Evolutionary conservation across 2,797 vertebrate species (phyloP).

Genomic region (Lagorchestes hirsutus): DNA sequence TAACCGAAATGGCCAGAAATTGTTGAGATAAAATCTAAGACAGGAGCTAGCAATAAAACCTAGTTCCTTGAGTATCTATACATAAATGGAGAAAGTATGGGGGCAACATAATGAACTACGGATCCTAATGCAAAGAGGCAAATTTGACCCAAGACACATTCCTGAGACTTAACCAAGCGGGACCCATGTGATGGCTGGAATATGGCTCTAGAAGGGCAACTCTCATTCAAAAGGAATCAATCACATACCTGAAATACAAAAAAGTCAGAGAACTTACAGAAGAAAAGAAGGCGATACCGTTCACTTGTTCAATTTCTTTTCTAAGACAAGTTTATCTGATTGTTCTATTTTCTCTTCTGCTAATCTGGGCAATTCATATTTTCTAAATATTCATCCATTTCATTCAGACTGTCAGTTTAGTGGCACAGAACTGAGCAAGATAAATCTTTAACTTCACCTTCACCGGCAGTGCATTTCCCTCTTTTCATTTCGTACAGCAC

Average conservation of each 20-base stretch:
- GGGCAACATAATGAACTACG: not conserved
- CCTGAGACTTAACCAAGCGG: not conserved
- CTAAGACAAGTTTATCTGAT: not conserved
- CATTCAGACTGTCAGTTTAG: not conserved
- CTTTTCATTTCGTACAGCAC: not conserved
- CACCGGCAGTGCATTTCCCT: not conserved
- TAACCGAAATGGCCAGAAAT: not conserved
- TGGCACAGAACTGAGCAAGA: not conserved
- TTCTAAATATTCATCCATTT: not conserved
- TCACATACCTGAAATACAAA: not conserved
- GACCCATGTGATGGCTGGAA: not conserved
- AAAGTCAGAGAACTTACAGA: not conserved
- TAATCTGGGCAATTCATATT: no score
- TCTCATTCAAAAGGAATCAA: not conserved
- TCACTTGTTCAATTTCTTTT: not conserved
- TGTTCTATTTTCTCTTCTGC: no score
- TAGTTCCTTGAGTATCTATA: not conserved
- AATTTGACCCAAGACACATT: not conserved
- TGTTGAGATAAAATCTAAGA: not conserved
- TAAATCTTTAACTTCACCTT: not conserved
- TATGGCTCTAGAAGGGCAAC: not conserved
- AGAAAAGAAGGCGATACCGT: not conserved
- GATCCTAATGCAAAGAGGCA: not conserved
- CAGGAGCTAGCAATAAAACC: not conserved
- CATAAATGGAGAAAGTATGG: not conserved